Evolutionary conservation across 2,113 vertebrate species (phyloP).

Genomic region (Uria lomvia): DNA sequence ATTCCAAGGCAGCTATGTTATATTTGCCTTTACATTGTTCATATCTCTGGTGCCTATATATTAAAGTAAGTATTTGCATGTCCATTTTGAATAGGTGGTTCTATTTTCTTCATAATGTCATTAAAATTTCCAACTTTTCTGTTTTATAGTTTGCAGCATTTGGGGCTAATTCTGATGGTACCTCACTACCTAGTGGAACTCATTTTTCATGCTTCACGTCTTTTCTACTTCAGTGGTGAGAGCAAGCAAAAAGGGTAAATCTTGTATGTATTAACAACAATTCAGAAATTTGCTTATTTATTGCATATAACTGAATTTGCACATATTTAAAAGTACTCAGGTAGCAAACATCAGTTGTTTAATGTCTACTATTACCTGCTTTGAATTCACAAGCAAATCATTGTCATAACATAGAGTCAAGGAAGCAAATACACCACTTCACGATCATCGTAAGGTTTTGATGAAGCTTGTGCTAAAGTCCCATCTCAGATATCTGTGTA

Average conservation of each 20-base stretch:
- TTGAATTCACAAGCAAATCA: background rate
- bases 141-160: slow-evolving; percentile 75
- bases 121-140: background rate
- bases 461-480: background rate
- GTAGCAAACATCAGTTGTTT: background rate
- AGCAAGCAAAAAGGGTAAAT: slow-evolving; percentile 85
- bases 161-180: slow-evolving; percentile 81
- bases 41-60: slow-evolving; percentile 84
- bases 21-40: slow-evolving; percentile 84
- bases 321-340: background rate
- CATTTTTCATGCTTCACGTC: slow-evolving; percentile 83
- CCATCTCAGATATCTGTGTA: rapidly evolving
- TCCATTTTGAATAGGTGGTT: background rate
- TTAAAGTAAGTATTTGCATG: slow-evolving; percentile 78
- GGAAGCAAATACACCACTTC: background rate
- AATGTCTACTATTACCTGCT: background rate
- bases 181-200: slow-evolving; percentile 87
- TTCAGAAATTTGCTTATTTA: background rate
- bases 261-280: background rate
- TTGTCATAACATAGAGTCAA: background rate
- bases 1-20: slow-evolving; percentile 84
- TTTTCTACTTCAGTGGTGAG: slow-evolving; percentile 86
- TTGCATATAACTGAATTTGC: background rate
- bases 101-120: background rate
- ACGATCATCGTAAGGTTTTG: background rate